Conservation (phyloP, 37 sponge, comb jelly and placozoan species). For the Diacarnus erythraeanus region DNA sequence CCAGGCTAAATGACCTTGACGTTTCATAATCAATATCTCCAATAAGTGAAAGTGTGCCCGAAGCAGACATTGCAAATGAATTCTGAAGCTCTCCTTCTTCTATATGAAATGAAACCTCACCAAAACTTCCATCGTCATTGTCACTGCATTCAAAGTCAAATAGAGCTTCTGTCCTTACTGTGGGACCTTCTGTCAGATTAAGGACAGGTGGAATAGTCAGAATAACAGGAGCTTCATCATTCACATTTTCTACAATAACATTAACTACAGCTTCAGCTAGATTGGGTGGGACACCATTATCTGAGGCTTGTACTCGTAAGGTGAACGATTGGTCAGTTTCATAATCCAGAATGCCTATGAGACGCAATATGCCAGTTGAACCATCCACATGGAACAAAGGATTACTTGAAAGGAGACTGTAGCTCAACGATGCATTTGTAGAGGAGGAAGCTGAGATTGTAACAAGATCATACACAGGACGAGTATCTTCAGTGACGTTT, state of each 20-base stretch:
- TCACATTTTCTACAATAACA: conserved; percentile 40
- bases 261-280: conserved; percentile 29
- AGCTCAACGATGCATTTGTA: conserved; percentile 21
- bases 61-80: conserved; percentile 24
- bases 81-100: conserved; percentile 12
- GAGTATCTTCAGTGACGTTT: conserved; percentile 16
- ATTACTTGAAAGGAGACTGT: conserved; percentile 8
- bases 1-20: conserved; percentile 31
- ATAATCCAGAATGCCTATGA: conserved; percentile 50
- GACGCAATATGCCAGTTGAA: conserved; percentile 36
- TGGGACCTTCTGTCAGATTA: conserved; percentile 10
- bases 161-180: background rate
- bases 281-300: conserved; percentile 41
- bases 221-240: conserved; percentile 54
- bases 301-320: conserved; percentile 47
- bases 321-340: conserved; percentile 41
- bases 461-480: background rate
- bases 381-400: conserved; percentile 34
- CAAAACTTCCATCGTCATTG: conserved; percentile 46
- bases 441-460: conserved; percentile 19
- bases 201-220: background rate
- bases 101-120: conserved; percentile 44
- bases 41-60: conserved; percentile 40
- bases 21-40: conserved; percentile 45
- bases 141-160: conserved; percentile 45